Conservation (phyloP, 2,888 invertebrate genomes). For the Eristalis arbustorum region DNA sequence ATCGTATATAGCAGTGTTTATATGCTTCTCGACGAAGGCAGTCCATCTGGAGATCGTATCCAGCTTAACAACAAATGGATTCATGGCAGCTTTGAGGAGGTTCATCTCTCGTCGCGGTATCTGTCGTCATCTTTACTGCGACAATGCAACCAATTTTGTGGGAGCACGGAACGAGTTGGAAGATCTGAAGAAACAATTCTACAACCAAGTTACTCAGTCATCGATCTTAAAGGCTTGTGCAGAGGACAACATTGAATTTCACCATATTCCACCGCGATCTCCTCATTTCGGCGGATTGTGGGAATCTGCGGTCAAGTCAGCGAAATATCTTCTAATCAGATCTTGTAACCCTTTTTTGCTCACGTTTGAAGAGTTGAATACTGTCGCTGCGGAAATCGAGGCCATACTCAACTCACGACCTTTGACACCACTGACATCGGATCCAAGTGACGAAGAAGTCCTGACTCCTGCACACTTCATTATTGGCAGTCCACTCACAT, state of each 20-base stretch:
- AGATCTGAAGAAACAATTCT: slow-evolving; percentile 26
- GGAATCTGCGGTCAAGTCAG: not conserved
- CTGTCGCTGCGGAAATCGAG: slow-evolving; percentile 24
- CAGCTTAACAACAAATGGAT: slow-evolving; percentile 51
- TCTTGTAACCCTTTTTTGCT: not conserved
- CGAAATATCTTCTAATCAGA: slow-evolving; percentile 1
- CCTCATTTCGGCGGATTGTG: slow-evolving; percentile 12
- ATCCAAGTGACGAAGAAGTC: slow-evolving; percentile 30
- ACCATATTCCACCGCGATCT: slow-evolving; percentile 17
- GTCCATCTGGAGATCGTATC: slow-evolving; percentile 65
- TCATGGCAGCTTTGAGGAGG: slow-evolving; percentile 34
- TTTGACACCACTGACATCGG: slow-evolving; percentile 2
- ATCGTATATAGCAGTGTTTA: slow-evolving; percentile 43
- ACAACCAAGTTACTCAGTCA: slow-evolving; percentile 2
- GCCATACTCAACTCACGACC: slow-evolving; percentile 32
- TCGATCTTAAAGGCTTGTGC: slow-evolving; percentile 7
- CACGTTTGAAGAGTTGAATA: slow-evolving; percentile 37
- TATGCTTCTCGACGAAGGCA: slow-evolving; percentile 52
- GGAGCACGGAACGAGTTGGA: not conserved
- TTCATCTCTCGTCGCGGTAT: slow-evolving; percentile 34
- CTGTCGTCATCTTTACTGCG: slow-evolving; percentile 21
- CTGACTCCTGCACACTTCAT: slow-evolving; percentile 28
- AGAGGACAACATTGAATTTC: slow-evolving; percentile 14
- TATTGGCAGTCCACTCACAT: slow-evolving; percentile 14
- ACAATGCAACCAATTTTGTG: not conserved